Evolutionary conservation across 2,113 vertebrate genomes (phyloP).

Genomic region (Clarias batrachus): DNA sequence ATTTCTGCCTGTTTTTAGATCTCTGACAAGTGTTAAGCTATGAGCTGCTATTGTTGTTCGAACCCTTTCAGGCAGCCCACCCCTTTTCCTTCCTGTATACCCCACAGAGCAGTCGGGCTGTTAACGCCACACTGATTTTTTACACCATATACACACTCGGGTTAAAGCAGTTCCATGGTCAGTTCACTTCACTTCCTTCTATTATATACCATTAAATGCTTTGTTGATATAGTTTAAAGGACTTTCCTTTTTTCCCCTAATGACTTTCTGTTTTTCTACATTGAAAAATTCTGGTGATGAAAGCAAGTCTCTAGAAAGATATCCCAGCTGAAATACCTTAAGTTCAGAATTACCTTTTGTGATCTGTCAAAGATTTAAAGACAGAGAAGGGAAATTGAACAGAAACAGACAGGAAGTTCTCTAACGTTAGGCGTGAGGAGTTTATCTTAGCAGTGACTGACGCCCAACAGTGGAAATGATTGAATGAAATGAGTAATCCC

Average conservation of each 20-base stretch:
- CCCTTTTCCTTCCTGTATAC: slow-evolving; percentile 68
- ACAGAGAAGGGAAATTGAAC: not conserved
- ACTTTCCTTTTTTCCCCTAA: not conserved
- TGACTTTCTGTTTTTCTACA: not conserved
- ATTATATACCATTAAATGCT: not conserved
- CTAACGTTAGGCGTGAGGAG: not conserved
- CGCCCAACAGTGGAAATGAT: not conserved
- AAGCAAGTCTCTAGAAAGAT: not conserved
- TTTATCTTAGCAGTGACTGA: not conserved
- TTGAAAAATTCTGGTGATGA: not conserved
- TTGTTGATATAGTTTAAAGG: not conserved
- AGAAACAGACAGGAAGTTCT: slow-evolving; percentile 5
- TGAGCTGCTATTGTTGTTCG: slow-evolving; percentile 57
- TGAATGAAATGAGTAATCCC: not conserved
- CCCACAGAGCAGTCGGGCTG: slow-evolving; percentile 12
- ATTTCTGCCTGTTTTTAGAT: slow-evolving; percentile 4
- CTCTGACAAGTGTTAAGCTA: slow-evolving; percentile 44
- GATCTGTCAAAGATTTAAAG: not conserved
- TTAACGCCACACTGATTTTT: slow-evolving; percentile 22
- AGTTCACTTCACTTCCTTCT: not conserved
- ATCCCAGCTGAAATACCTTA: not conserved
- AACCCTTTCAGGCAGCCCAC: slow-evolving; percentile 61
- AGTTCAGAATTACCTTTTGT: not conserved
- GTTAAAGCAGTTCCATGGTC: not conserved
- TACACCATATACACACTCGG: not conserved